phyloP scores from a whole-genome alignment of 2,113 vertebrate genomes.

The Oophaga pumilio region DNA sequence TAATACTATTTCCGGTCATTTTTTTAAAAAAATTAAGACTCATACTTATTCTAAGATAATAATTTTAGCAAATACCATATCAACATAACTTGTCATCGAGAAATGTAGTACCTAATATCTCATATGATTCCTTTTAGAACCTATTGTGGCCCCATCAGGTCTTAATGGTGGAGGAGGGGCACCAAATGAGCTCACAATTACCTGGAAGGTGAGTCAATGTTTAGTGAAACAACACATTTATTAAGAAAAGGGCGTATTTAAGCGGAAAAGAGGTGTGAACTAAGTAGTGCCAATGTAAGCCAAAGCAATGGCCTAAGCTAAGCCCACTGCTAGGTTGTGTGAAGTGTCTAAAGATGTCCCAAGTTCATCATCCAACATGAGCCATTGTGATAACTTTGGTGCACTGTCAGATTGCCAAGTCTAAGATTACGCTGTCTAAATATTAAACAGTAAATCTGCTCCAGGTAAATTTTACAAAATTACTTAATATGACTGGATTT shows the following conservation, averaged over 20 bases:
- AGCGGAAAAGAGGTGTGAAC: too few species aligned
- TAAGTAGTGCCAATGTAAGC: too few species aligned
- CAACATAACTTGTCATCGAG: too few species aligned
- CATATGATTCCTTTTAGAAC: conserved; percentile 71
- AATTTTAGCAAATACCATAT: not conserved
- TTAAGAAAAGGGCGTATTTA: too few species aligned
- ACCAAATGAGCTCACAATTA: conserved; percentile 87
- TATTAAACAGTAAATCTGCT: too few species aligned
- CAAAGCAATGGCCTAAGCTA: too few species aligned
- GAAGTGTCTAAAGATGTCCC: too few species aligned
- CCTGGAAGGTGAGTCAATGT: conserved; percentile 87
- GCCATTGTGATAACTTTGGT: too few species aligned
- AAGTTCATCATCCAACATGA: too few species aligned
- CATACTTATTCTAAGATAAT: not conserved
- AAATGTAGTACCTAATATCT: not conserved
- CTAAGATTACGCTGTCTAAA: too few species aligned
- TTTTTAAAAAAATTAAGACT: not conserved
- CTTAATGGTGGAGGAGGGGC: conserved; percentile 92
- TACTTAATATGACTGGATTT: not conserved
- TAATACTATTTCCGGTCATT: not conserved
- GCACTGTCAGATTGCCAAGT: too few species aligned
- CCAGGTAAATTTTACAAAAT: not conserved
- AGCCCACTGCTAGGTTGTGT: too few species aligned
- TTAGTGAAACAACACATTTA: not conserved
- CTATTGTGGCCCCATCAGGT: conserved; percentile 92